Evolutionary conservation across 1,140 invertebrate species (phyloP), one percentile per base, ranked within the genome.

Genomic region (Drosophila rufa): DNA sequence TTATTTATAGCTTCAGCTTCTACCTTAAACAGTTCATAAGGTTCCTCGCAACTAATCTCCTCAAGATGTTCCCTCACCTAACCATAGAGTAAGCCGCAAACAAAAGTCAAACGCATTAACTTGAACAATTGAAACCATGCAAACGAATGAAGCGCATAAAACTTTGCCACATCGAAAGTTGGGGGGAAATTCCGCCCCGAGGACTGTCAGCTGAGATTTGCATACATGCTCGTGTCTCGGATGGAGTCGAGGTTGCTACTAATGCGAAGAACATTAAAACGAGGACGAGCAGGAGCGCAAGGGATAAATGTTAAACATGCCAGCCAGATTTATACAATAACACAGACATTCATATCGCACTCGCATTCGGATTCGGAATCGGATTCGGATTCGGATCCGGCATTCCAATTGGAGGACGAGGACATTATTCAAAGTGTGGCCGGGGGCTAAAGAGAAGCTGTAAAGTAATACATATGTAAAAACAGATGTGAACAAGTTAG

Each of bases 401-500:
- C 38, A 56, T 66, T 67, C n/a, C 55, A 56, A 68, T 77, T 33
- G 36, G 64, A 42, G 42, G 46, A 67, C 43, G 50, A 50, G 40
- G 64, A 64, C 67, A 80, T 87, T 80, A 84, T 80, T 89, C 74
- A 90, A 80, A 75, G 61, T 81, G 79, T 67, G 40, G 68, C 84
- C 85, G 40, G 77, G 78, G 80, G 84, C 84, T 46, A 50, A n/a
- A 47, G 69, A 65, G 61, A 61, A 75, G 79, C 83, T 89, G 62
- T 60, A 73, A 82, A 55, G 75, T 65, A 79, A 82, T 80, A 89
- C 80, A 87, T 80, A 68, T 87, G 85, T 84, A 84, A 89, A 86
- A 80, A 68, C 82, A 83, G 76, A 84, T 87, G 85, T 84, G 85
- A 87, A 87, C 80, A 90, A 71, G 77, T 60, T 42, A 27, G 83